Evolutionary conservation across 2,888 invertebrate species (phyloP).

Genomic region (Drosophila eohydei): DNA sequence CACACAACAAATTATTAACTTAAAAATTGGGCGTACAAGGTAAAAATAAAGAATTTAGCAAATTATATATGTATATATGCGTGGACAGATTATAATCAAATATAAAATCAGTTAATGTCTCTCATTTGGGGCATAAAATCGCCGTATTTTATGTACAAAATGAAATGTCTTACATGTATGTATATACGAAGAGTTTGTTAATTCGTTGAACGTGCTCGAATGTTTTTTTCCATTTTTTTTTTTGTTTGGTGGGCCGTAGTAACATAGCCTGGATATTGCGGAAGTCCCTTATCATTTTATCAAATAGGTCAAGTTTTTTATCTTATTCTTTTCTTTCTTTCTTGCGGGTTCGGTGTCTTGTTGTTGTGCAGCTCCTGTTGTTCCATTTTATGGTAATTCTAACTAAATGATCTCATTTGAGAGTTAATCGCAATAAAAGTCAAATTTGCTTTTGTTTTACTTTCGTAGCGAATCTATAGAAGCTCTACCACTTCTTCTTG

Average conservation of each 20-base stretch:
- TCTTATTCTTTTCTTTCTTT: slow-evolving; percentile 8
- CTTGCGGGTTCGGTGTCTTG: slow-evolving; percentile 31
- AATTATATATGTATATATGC: slow-evolving; percentile 33
- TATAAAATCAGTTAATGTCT: slow-evolving; percentile 76
- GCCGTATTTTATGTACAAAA: slow-evolving; percentile 72
- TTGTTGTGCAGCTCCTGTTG: slow-evolving; percentile 68
- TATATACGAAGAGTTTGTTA: slow-evolving; percentile 55
- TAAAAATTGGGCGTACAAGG: slow-evolving; percentile 53
- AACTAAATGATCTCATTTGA: slow-evolving; percentile 71
- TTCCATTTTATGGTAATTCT: slow-evolving; percentile 79
- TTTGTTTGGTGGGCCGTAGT: slow-evolving; percentile 45
- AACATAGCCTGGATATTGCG: slow-evolving; percentile 69
- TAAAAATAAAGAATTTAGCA: slow-evolving; percentile 35
- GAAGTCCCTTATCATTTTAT: slow-evolving; percentile 70
- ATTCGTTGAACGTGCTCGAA: slow-evolving; percentile 71
- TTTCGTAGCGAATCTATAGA: slow-evolving; percentile 32
- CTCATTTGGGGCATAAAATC: slow-evolving; percentile 63
- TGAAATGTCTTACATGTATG: slow-evolving; percentile 63
- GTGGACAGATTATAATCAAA: slow-evolving; percentile 60
- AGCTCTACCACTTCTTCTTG: slow-evolving; percentile 93
- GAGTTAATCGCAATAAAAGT: slow-evolving; percentile 68
- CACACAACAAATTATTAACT: slow-evolving; percentile 67
- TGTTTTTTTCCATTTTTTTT: slow-evolving; percentile 38
- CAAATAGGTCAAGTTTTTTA: slow-evolving; percentile 64
- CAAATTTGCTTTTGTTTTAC: slow-evolving; percentile 34